Evolutionary conservation across 2,113 vertebrate genomes (phyloP), one percentile per base, ranked within the genome.

Genomic region (Peromyscus polionotus): DNA sequence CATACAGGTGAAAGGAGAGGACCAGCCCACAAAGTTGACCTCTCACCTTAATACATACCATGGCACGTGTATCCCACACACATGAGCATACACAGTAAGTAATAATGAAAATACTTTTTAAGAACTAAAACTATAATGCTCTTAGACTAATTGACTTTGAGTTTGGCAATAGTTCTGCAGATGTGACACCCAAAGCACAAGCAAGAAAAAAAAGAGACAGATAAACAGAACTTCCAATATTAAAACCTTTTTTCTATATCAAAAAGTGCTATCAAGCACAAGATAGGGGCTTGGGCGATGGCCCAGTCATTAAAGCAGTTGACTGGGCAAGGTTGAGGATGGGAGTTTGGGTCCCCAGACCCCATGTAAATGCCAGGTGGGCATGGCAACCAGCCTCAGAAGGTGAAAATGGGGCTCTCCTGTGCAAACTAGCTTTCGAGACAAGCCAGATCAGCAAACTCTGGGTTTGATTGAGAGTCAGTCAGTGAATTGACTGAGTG

Each of bases 231-330:
- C 26, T 88, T 4, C 67, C 84, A 93, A 84, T 92, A 88, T 90
- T 85, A 87, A 92, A 90, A 77, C 28, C 16, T 90, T 89, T 54
- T 63, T 65, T 72, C 75, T 75, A 9, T 65, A 91, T 95, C 87
- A 96, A 36, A 88, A 48, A 22, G 42, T 6, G n/a, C 31, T 70
- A 3, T 65, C 54, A 67, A 65, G 89, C 6, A 26, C 28, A 79
- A 54, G 14, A 31, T n/a, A 57, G 22, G 33, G 11, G 2, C 22
- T 61, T 61, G 22, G n/a, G 33, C 39, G 28, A 72, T 57, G 13
- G 7, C 48, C 14, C 86, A 70, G 45, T 26, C 33, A 67, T 54
- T 16, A 67, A 72, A 85, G 36, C 45, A 51, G 19, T 54, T 39
- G n/a, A 33, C 33, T 36, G 3, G 11, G 17, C 33, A 54, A 86